Evolutionary conservation across 2,888 invertebrate genomes (phyloP), one percentile per base, ranked within the genome.

Genomic region (Ormyrus thymus): DNA sequence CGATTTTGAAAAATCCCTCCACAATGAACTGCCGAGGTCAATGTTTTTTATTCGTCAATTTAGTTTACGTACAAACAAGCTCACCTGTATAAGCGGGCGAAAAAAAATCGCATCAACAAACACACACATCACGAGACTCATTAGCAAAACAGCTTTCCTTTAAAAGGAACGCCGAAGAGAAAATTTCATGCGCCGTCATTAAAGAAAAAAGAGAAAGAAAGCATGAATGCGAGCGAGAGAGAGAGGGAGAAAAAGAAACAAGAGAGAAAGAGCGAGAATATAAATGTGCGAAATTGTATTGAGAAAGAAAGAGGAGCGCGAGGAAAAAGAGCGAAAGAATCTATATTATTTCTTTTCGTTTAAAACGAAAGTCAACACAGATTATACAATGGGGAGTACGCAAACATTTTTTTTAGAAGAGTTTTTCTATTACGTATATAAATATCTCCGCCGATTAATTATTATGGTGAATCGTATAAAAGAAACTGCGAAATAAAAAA

Each of bases 341-440:
- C 2, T 45, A 56, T 56, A 53, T 76, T 64, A 62, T 65, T 76
- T 66, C 29, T 46, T 77, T 77, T 62, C 43, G 61, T 65, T 77
- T 13, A 72, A 72, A 71, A 72, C 45, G 66, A 71, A 71, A 77
- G 65, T 59, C 53, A 61, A 75, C 55, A 56, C 15, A 29, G 48
- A 69, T 61, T 73, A 56, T 65, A 65, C 56, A 65, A 50, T 56
- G 43, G 13, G 55, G 53, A 55, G 43, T 59, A 50, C 29, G 29
- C 46, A 68, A 64, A 64, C 51, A 48, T 69, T 68, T 72, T 72
- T 72, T 59, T 73, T 68, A 65, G 68, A 73, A 53, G 48, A 68
- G 43, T 74, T 74, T 78, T 78, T 78, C 74, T 78, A 78, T 78
- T 78, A 70, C 64, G 64, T 74, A 78, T 64, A 64, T 43, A 46